Conservation (phyloP, 2,888 invertebrate genomes). For the Nebria salina region DNA sequence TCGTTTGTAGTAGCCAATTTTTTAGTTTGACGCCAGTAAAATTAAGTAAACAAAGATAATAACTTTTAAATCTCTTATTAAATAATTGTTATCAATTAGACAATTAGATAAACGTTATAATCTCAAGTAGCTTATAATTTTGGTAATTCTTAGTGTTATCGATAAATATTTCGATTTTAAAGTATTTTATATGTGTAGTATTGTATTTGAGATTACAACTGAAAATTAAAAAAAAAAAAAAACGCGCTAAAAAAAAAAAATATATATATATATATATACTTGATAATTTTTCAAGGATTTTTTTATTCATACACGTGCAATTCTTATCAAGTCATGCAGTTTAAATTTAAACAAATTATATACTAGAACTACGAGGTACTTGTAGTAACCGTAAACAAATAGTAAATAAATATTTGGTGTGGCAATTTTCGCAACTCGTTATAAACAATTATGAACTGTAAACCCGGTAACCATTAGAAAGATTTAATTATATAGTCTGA, state of each 20-base stretch:
- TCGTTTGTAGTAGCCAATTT: too few relatives aligned
- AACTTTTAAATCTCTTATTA: background rate
- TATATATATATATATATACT: background rate
- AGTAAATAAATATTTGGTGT: too few relatives aligned
- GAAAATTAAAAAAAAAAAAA: background rate
- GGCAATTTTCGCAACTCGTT: too few relatives aligned
- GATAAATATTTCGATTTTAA: background rate
- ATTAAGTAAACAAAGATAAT: background rate
- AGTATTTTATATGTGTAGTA: background rate
- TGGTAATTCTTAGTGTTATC: background rate
- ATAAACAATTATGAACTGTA: too few relatives aligned
- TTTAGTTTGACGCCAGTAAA: background rate
- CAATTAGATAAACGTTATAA: background rate
- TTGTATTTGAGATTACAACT: background rate
- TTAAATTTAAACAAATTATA: background rate
- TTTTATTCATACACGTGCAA: background rate
- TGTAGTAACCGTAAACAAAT: background rate
- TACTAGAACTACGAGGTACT: background rate
- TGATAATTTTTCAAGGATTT: background rate
- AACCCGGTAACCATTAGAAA: too few relatives aligned
- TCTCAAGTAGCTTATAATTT: background rate
- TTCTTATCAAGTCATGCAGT: background rate
- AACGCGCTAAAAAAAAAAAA: background rate
- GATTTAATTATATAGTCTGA: too few relatives aligned
- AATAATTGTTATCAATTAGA: background rate